Conservation (phyloP, 2,888 invertebrate species). For the Temnothorax rugatulus region DNA sequence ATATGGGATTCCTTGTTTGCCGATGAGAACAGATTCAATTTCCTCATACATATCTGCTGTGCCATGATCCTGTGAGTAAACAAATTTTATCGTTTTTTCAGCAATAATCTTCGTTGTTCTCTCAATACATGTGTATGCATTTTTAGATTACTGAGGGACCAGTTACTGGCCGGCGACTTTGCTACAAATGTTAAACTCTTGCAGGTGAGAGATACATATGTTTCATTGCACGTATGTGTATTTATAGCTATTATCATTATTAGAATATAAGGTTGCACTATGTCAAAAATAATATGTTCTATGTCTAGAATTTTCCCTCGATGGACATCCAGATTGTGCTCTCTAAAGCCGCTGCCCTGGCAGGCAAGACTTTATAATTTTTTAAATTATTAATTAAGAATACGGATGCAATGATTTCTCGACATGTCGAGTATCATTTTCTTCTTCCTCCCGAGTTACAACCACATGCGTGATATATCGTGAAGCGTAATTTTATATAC, state of each 20-base stretch:
- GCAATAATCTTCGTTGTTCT: neutral
- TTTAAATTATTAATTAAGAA: slow-evolving; percentile 61
- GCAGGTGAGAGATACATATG: slow-evolving; percentile 88
- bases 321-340: slow-evolving; percentile 95
- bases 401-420: neutral
- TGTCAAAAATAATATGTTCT: slow-evolving; percentile 31
- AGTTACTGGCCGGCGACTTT: slow-evolving; percentile 95
- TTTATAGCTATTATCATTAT: neutral
- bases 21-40: slow-evolving; percentile 95
- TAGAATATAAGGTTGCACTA: neutral
- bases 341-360: slow-evolving; percentile 91
- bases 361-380: slow-evolving; percentile 84
- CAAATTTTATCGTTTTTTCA: neutral
- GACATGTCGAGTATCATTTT: slow-evolving; percentile 19
- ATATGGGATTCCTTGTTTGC: slow-evolving; percentile 99
- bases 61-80: slow-evolving; percentile 98
- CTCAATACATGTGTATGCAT: neutral
- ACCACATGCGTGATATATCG: neutral
- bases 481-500: slow-evolving; percentile 7
- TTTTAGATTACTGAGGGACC: slow-evolving; percentile 93
- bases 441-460: neutral
- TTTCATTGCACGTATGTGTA: neutral
- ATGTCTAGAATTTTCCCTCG: slow-evolving; percentile 92
- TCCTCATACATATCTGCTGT: slow-evolving; percentile 96
- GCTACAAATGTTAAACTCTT: slow-evolving; percentile 97